phyloP scores from a whole-genome alignment of 1,140 invertebrate genomes.

The Orussus abietinus region DNA sequence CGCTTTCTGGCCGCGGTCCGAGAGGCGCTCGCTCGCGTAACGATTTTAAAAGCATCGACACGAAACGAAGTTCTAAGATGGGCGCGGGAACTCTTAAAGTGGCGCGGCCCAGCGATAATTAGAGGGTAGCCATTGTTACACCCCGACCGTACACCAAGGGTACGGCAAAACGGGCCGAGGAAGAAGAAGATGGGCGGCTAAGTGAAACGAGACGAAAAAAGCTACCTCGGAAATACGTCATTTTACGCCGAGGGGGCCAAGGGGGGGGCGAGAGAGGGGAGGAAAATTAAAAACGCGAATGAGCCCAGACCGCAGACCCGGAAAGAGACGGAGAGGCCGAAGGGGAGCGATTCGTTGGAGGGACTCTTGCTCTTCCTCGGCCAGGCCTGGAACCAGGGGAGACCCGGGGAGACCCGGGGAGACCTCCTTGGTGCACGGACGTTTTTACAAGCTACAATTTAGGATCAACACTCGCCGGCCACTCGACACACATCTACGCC shows the following conservation, averaged over 20 bases:
- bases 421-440: conserved; percentile 1
- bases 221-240: conserved; percentile 4
- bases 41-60: conserved; percentile 40
- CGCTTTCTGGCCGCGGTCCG: conserved; percentile 3
- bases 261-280: too few relatives aligned
- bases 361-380: too few relatives aligned
- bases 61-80: conserved; percentile 43
- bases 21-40: too few relatives aligned
- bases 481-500: too few relatives aligned
- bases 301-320: neutral
- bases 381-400: too few relatives aligned
- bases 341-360: too few relatives aligned
- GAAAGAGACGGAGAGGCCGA: neutral
- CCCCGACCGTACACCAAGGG: conserved; percentile 17
- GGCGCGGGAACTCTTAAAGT: conserved; percentile 48
- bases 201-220: conserved; percentile 14
- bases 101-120: conserved; percentile 53
- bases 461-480: conserved; percentile 5
- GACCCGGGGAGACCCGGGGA: too few relatives aligned
- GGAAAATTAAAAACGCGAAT: conserved; percentile 8
- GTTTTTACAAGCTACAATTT: conserved; percentile 10
- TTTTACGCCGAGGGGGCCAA: conserved; percentile 1
- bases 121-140: conserved; percentile 52
- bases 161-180: conserved; percentile 8
- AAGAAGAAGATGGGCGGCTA: conserved; percentile 21